Percentiles rank a stretch among this genome's conserved stretches.
Conservation (phyloP, 2,797 vertebrate genomes). For the Clarias laeviceps region DNA sequence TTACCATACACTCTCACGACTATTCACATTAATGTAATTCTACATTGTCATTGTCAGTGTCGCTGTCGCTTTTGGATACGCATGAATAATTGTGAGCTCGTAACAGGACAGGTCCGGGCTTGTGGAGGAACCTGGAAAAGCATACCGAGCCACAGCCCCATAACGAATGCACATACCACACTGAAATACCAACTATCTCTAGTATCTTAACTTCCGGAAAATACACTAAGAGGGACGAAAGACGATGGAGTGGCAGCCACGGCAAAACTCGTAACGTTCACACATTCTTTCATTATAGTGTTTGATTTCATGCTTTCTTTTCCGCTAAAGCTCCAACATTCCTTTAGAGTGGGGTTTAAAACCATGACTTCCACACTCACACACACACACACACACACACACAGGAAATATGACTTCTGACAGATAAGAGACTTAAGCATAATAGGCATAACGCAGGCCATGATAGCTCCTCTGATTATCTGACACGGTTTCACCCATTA, state of each 20-base stretch:
- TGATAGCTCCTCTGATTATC: slow-evolving; percentile 15
- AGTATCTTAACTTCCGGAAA: slow-evolving; percentile 62
- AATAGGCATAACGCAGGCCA: not conserved
- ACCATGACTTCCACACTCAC: not conserved
- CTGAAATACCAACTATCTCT: slow-evolving; percentile 59
- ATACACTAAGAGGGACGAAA: not conserved
- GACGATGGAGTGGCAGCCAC: slow-evolving; percentile 26
- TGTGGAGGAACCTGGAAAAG: slow-evolving; percentile 69
- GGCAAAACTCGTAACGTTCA: slow-evolving; percentile 66
- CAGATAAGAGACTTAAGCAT: not conserved
- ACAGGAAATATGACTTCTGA: not conserved
- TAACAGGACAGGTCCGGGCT: slow-evolving; percentile 62
- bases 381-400: not conserved
- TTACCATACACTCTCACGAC: slow-evolving; percentile 39
- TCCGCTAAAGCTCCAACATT: slow-evolving; percentile 68
- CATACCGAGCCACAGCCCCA: slow-evolving; percentile 67
- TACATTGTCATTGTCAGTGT: slow-evolving; percentile 65
- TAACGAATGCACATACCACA: slow-evolving; percentile 69
- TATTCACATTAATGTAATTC: slow-evolving; percentile 33
- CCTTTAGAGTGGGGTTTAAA: slow-evolving; percentile 49
- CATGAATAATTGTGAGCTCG: slow-evolving; percentile 49
- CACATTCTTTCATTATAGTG: slow-evolving; percentile 69
- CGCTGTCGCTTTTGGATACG: slow-evolving; percentile 49
- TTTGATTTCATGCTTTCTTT: slow-evolving; percentile 61
- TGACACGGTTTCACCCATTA: not conserved